These are phyloP conservation scores for Chrysochloris asiatica DNA, from an alignment of 2,113 vertebrate genomes.

Conservation along the genomic window DNA sequence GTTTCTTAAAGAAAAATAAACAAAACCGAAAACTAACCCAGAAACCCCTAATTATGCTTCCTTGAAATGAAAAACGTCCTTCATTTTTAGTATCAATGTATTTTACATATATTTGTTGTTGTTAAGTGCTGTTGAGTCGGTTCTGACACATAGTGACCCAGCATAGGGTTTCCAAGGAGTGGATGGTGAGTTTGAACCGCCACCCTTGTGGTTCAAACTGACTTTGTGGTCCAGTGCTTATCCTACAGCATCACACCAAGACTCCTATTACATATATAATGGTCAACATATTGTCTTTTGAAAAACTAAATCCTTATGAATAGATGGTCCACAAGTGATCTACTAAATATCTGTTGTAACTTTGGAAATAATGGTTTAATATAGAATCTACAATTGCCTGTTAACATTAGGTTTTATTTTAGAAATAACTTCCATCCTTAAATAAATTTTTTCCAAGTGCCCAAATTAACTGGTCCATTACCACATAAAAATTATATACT, in stretches of 20 bases:
- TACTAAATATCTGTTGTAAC: conserved; percentile 26
- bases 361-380: conserved; percentile 34
- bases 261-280: too few species aligned
- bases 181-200: too few species aligned
- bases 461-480: neutral
- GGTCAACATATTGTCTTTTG: conserved; percentile 10
- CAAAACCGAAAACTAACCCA: neutral
- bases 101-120: conserved; percentile 19
- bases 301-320: conserved; percentile 27
- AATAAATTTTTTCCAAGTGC: neutral
- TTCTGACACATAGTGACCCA: too few species aligned
- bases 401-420: conserved; percentile 49
- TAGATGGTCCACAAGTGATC: neutral
- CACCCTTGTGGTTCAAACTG: too few species aligned
- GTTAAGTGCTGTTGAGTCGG: too few species aligned
- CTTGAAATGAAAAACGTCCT: conserved; percentile 19
- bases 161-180: too few species aligned
- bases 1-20: neutral
- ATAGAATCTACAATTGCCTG: neutral
- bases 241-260: too few species aligned
- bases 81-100: conserved; percentile 22
- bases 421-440: conserved; percentile 47
- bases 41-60: neutral
- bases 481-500: neutral
- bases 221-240: too few species aligned